phyloP scores from a whole-genome alignment of 1,140 invertebrate genomes.

The Danaus plexippus region DNA sequence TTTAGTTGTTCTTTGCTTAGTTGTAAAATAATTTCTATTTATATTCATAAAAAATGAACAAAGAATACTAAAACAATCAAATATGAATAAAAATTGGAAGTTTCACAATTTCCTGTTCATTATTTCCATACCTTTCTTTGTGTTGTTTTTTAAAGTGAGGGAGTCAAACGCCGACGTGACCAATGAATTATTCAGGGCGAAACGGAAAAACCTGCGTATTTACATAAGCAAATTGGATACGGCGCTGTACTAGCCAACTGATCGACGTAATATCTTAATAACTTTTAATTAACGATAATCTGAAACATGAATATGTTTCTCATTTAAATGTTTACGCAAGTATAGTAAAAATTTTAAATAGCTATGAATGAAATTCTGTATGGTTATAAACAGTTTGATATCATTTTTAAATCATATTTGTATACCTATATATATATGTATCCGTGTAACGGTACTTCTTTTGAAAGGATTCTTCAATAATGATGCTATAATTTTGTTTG shows the following conservation, averaged over 20 bases:
- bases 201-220: constrained; percentile 54
- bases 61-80: neutral
- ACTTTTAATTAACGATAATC: constrained; percentile 3
- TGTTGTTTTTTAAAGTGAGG: constrained; percentile 57
- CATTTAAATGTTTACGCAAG: too few species aligned
- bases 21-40: too few species aligned
- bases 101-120: constrained; percentile 18
- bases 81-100: constrained; percentile 1
- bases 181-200: constrained; percentile 59
- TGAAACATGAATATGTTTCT: too few species aligned
- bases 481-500: too few species aligned
- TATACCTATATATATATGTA: too few species aligned
- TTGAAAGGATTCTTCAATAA: too few species aligned
- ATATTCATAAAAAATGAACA: neutral
- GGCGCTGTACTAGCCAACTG: constrained; percentile 28
- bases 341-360: too few species aligned
- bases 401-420: too few species aligned
- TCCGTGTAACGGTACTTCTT: too few species aligned
- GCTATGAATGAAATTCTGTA: too few species aligned
- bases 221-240: constrained; percentile 65
- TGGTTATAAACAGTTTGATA: too few species aligned
- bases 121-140: constrained; percentile 30
- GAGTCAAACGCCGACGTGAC: constrained; percentile 44
- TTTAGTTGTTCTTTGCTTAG: too few species aligned
- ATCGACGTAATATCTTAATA: constrained; percentile 13